Percentiles rank a stretch among this genome's conserved stretches.
phyloP scores from a whole-genome alignment of 2,888 invertebrate species.

The Automeris io region DNA sequence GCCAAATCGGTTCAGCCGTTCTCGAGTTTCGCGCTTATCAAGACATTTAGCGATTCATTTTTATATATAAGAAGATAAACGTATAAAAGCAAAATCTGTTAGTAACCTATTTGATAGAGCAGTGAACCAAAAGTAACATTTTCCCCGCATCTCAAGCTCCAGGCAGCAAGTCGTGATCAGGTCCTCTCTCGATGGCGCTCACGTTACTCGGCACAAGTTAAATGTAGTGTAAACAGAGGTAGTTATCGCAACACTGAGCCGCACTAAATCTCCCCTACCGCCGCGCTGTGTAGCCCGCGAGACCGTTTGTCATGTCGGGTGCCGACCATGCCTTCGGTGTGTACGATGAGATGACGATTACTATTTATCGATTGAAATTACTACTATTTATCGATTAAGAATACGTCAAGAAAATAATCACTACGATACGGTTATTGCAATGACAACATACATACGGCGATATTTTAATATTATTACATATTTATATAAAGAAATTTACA shows the following conservation, averaged over 20 bases:
- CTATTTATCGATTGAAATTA: constrained; percentile 29
- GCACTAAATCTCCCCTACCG: constrained; percentile 55
- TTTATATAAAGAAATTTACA: no score
- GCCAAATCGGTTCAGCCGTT: no score
- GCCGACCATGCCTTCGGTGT: constrained; percentile 39
- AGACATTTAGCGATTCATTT: no score
- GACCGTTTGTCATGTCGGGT: constrained; percentile 54
- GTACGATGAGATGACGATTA: constrained; percentile 33
- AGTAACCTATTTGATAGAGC: constrained; percentile 5
- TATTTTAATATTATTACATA: no score
- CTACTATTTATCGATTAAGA: no score
- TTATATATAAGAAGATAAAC: not conserved
- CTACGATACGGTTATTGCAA: no score
- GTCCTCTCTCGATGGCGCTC: constrained; percentile 27
- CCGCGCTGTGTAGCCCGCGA: constrained; percentile 27
- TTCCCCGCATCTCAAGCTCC: constrained; percentile 25
- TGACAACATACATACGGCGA: no score
- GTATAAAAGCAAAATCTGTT: not conserved
- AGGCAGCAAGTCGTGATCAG: constrained; percentile 28
- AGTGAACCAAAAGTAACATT: constrained; percentile 30
- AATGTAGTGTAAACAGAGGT: constrained; percentile 71
- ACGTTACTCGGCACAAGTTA: constrained; percentile 63
- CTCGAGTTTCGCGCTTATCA: no score
- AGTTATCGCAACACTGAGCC: constrained; percentile 59
- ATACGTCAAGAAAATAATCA: no score